Base-by-base conservation (phyloP, 2,797 vertebrate genomes). In the Acrocephalus scirpaceus region DNA sequence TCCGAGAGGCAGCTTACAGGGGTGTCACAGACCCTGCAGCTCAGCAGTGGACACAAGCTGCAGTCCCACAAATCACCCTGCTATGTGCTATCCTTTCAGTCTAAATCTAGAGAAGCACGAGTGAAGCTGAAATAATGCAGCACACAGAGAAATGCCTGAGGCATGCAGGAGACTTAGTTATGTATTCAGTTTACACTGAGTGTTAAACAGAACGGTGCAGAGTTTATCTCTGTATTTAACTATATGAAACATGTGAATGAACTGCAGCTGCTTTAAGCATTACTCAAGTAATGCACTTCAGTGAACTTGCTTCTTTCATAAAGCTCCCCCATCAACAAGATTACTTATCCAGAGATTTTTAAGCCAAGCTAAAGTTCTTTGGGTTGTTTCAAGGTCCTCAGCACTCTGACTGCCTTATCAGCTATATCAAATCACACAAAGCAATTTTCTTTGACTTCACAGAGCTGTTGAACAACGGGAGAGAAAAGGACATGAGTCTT, bases 281-380 rank as follows among this genome's bases (percentile, higher is more conserved):
- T 80, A 71, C 34, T 89, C 44, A 64, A 82, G 60, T 88, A 91
- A 90, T 6, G 40, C 45, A 85, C 34, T 77, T 47, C 75, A 65
- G 69, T 82, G 88, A 92, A 87, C 86, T 48, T 57, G 34, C 44
- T 91, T 76, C 65, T 77, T 93, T 92, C 58, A 61, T 91, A 88
- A 88, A 29, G 56, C 19, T 73, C 66, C 45, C 53, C 26, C 15
- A 64, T 79, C 74, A 84, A 44, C 44, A 83, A 86, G 48, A 91
- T 42, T 38, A 75, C 86, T 90, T 90, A 88, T 26, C 51, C 64
- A 73, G 85, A 86, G 89, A 86, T 81, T 96, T 93, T 95, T 71
- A 92, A 88, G 73, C 73, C 73, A 88, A 75, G 54, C 51, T 92
- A 36, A 25, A 92, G 83, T 91, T 90, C 56, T 56, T 60, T 30